Evolutionary conservation across 2,888 invertebrate genomes (phyloP).

Genomic region (Rhyacophila evoluta): DNA sequence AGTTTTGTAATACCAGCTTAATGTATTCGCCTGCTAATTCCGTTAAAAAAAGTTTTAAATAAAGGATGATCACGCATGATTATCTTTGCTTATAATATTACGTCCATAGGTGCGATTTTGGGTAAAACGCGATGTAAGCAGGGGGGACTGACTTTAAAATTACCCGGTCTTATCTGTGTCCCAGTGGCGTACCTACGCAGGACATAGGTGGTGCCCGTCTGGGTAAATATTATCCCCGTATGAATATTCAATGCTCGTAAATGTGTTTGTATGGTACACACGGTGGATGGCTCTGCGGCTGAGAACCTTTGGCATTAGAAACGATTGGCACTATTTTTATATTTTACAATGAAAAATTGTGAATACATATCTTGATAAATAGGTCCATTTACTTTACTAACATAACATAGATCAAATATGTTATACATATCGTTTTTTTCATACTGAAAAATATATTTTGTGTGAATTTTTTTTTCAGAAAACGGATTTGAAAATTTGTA

Average conservation of each 20-base stretch:
- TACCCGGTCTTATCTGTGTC: slow-evolving; percentile 13
- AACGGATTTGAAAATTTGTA: too few species aligned
- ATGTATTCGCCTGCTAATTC: not conserved
- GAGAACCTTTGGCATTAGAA: not conserved
- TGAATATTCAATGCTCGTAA: slow-evolving; percentile 44
- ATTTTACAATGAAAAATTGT: too few species aligned
- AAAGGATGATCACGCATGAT: not conserved
- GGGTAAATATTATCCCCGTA: slow-evolving; percentile 43
- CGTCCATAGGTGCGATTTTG: not conserved
- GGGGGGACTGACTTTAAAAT: slow-evolving; percentile 4
- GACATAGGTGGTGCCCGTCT: slow-evolving; percentile 30
- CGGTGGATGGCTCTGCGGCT: not conserved
- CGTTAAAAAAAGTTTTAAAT: not conserved
- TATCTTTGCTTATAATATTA: not conserved
- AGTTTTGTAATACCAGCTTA: too few species aligned
- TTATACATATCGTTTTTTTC: too few species aligned
- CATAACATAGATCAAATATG: too few species aligned
- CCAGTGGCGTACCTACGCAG: slow-evolving; percentile 13
- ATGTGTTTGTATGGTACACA: slow-evolving; percentile 32
- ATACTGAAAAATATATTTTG: too few species aligned
- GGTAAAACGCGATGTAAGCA: not conserved
- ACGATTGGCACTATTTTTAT: too few species aligned
- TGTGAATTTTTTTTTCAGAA: too few species aligned
- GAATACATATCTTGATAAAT: too few species aligned
- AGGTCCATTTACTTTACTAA: too few species aligned